Percentiles rank a stretch among this genome's conserved stretches.
Evolutionary conservation across 1,140 invertebrate genomes (phyloP).

Genomic region (Subanguina moxae): DNA sequence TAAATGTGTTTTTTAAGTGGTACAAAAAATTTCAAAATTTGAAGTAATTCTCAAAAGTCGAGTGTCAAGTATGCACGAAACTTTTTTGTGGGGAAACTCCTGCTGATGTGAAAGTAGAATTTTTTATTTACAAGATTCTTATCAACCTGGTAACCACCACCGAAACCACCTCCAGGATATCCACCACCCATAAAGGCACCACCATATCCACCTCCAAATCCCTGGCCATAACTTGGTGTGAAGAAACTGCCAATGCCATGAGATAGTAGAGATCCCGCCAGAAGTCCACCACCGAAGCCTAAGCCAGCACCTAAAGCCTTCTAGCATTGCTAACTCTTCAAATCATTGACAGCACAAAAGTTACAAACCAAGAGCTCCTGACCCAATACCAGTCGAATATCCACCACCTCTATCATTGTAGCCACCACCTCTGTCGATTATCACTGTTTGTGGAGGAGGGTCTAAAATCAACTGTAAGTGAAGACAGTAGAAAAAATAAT

Average conservation of each 20-base stretch:
- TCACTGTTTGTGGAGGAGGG: conserved; percentile 27
- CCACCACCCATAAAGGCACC: conserved; percentile 14
- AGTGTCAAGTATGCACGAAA: neutral
- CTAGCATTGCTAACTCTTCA: neutral
- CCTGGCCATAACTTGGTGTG: conserved; percentile 33
- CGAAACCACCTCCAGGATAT: conserved; percentile 18
- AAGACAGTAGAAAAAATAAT: neutral
- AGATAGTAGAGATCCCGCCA: conserved; percentile 33
- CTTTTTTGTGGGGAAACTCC: too few relatives aligned
- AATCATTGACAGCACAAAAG: neutral
- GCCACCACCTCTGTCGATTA: conserved; percentile 34
- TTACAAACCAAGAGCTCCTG: too few relatives aligned
- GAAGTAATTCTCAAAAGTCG: neutral
- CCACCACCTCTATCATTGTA: conserved; percentile 21
- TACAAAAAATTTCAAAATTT: too few relatives aligned
- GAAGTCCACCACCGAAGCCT: conserved; percentile 30
- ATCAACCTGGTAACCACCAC: conserved; percentile 27
- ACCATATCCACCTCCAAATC: conserved; percentile 27
- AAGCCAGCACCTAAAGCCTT: conserved; percentile 19
- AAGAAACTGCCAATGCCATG: conserved; percentile 44
- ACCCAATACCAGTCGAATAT: conserved; percentile 25
- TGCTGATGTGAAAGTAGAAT: too few relatives aligned
- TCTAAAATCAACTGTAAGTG: conserved; percentile 9
- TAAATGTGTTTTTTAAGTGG: neutral
- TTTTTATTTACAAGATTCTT: neutral